Conservation (phyloP, 2,113 vertebrate genomes). For the Rhynchopsitta pachyrhyncha region DNA sequence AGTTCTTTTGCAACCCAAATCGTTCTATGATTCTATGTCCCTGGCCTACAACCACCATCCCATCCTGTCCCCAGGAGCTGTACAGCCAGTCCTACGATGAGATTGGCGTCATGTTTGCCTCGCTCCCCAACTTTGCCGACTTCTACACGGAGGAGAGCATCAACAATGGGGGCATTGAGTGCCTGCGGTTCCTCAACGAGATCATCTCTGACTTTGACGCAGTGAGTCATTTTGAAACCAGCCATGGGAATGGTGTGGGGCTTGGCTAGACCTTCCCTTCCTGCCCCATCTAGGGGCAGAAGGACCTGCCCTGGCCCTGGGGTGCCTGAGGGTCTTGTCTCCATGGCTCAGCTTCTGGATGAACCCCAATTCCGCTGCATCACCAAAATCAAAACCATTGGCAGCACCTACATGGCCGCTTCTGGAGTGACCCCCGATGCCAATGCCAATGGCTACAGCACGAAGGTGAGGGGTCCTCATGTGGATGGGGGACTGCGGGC, state of each 20-base stretch:
- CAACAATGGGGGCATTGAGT: slow-evolving; percentile 96
- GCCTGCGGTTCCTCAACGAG: slow-evolving; percentile 95
- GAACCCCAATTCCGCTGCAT: slow-evolving; percentile 92
- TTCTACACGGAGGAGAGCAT: slow-evolving; percentile 98
- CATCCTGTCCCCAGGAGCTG: slow-evolving; percentile 78
- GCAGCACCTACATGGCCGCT: slow-evolving; percentile 97
- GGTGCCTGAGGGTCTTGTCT: background rate
- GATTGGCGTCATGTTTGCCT: slow-evolving; percentile 98
- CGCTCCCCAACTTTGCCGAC: slow-evolving; percentile 95
- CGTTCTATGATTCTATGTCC: background rate
- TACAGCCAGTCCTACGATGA: slow-evolving; percentile 97
- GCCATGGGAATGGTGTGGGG: fast-evolving
- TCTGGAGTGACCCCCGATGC: slow-evolving; percentile 86
- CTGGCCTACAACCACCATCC: fast-evolving
- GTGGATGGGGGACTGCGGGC: fast-evolving
- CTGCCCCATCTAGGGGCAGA: background rate
- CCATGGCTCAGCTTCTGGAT: slow-evolving; percentile 83
- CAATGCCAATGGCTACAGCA: slow-evolving; percentile 78
- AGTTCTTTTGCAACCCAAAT: background rate
- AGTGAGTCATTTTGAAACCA: slow-evolving; percentile 67
- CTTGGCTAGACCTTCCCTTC: background rate
- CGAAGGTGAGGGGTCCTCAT: background rate
- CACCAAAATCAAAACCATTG: slow-evolving; percentile 97
- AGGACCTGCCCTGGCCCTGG: background rate
- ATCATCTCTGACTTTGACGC: slow-evolving; percentile 98